Evolutionary conservation across 2,113 vertebrate species (phyloP), one percentile per base, ranked within the genome.

Genomic region (Hippocampus comes): DNA sequence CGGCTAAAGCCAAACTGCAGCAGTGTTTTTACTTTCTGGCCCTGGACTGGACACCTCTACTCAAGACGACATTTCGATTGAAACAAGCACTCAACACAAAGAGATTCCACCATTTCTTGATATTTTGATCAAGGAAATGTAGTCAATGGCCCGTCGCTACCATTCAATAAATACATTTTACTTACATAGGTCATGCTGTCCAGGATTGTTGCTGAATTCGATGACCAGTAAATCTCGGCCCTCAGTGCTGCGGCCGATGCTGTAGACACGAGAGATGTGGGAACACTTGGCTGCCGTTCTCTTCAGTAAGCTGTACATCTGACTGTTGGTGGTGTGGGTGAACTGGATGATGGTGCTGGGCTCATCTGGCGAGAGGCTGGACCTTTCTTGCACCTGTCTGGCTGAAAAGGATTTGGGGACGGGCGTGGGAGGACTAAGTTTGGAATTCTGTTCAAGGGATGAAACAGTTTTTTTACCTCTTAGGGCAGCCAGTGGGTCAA

Each of bases 141-240:
- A 55, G 21, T 55, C 20, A n/a, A 55, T 20, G 53, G 53, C 53
- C 34, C 34, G 34, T 38, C 34, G 34, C 34, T 38, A 38, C 34
- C 34, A 38, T 38, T 38, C 34, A 38, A 38, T 6, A 53, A 53
- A 21, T 9, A 43, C 38, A 2, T 3, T 21, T 65, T 43, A 94
- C 97, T 96, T 90, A 99, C 97, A 74, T 30, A 95, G 82, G 65
- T 99, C 95, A 0, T 99, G 97, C 23, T 94, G 92, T 73, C 97
- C 97, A 0, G 97, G 97, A 67, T 95, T 97, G 73, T 80, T 80
- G 2, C 94, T 95, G 90, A 98, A 96, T 86, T 99, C 97, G 8
- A 99, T 95, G 71, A 95, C 97, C 72, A 97, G 91, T 69, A 99
- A 91, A 27, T 98, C 95, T 79, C 92, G 92, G 67, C 97, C 96